Percentiles rank a stretch among this genome's conserved stretches.
Evolutionary conservation across 2,797 vertebrate genomes (phyloP).

Genomic region (Paedocypris micromegethes): DNA sequence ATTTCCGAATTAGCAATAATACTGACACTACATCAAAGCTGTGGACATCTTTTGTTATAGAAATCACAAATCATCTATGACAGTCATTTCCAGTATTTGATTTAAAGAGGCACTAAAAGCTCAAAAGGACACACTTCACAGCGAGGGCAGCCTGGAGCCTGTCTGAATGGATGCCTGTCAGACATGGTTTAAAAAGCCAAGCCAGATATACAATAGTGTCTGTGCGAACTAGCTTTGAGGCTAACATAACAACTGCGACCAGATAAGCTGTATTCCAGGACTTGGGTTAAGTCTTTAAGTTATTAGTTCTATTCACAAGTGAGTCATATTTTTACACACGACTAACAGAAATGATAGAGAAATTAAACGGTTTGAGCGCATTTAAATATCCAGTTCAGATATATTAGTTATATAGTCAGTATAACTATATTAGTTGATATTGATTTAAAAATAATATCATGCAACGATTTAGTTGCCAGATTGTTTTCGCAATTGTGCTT

Average conservation of each 20-base stretch:
- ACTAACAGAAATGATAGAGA: neutral
- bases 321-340: neutral
- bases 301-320: neutral
- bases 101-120: constrained; percentile 39
- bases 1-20: constrained; percentile 7
- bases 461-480: too few species aligned
- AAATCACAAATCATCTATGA: constrained; percentile 27
- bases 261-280: constrained; percentile 39
- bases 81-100: constrained; percentile 33
- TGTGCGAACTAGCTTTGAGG: constrained; percentile 48
- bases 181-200: constrained; percentile 40
- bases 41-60: constrained; percentile 7
- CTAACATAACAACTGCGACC: constrained; percentile 39
- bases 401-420: too few species aligned
- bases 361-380: too few species aligned
- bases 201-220: constrained; percentile 41
- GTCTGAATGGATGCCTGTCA: constrained; percentile 36
- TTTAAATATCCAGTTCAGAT: too few species aligned
- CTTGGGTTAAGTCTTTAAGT: constrained; percentile 16
- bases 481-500: too few species aligned
- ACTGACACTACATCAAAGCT: constrained; percentile 21
- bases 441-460: too few species aligned
- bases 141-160: constrained; percentile 33
- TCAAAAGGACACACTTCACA: constrained; percentile 32
- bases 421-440: too few species aligned